Conservation (phyloP, 2,888 invertebrate genomes). For the Phasia obesa region DNA sequence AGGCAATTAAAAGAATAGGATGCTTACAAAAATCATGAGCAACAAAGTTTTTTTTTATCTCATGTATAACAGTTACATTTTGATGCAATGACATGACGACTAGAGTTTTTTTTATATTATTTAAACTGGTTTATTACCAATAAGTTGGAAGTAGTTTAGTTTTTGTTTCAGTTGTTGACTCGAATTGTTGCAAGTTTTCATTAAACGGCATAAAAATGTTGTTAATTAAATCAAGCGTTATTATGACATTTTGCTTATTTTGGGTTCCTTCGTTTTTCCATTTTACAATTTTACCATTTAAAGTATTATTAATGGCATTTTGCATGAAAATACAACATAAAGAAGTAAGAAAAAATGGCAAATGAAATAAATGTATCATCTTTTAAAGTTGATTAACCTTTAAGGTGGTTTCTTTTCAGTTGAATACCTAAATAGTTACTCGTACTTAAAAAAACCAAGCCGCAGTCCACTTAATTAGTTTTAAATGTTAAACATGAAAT, state of each 20-base stretch:
- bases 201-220: slow-evolving; percentile 11
- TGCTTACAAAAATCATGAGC: slow-evolving; percentile 1
- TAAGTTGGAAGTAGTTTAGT: not conserved
- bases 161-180: not conserved
- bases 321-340: slow-evolving; percentile 21
- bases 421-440: not conserved
- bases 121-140: slow-evolving; percentile 25
- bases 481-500: slow-evolving; percentile 21
- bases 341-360: not conserved
- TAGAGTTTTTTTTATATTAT: not conserved
- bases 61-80: slow-evolving; percentile 36
- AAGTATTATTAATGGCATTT: slow-evolving; percentile 54
- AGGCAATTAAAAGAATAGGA: slow-evolving; percentile 2
- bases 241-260: slow-evolving; percentile 55
- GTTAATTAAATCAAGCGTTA: slow-evolving; percentile 55
- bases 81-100: not conserved
- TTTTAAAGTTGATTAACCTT: slow-evolving; percentile 53
- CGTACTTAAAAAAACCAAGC: not conserved
- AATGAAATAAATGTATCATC: slow-evolving; percentile 50
- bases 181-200: slow-evolving; percentile 8
- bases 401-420: slow-evolving; percentile 6
- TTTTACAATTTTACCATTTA: slow-evolving; percentile 34
- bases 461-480: slow-evolving; percentile 33
- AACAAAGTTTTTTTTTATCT: slow-evolving; percentile 34
- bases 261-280: slow-evolving; percentile 11